Percentiles rank a stretch among this genome's conserved stretches.
phyloP scores from a whole-genome alignment of 2,113 vertebrate genomes.

The Oxyruncus cristatus region DNA sequence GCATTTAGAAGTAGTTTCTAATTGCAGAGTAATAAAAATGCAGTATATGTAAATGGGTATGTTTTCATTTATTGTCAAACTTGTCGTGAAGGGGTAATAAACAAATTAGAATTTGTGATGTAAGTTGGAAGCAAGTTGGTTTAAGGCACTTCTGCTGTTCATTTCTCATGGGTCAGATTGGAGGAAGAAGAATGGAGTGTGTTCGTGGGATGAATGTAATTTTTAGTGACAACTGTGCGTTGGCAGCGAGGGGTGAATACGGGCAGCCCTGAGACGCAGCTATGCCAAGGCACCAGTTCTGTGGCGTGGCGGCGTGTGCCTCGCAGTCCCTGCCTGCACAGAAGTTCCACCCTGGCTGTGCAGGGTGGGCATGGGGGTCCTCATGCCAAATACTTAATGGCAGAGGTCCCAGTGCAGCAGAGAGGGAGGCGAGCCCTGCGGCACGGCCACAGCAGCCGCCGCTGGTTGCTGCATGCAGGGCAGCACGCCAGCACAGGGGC shows the following conservation, averaged over 20 bases:
- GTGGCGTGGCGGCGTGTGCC: accelerated
- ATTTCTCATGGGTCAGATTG: background rate
- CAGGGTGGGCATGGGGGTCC: accelerated
- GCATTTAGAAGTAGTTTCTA: background rate
- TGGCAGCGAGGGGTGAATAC: accelerated
- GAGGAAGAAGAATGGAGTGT: background rate
- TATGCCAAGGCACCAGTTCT: accelerated
- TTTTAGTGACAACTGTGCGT: accelerated
- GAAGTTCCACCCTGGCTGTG: background rate
- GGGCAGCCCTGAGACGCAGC: background rate
- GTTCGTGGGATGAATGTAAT: background rate
- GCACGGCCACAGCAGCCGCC: background rate
- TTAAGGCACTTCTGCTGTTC: background rate
- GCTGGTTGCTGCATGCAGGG: background rate
- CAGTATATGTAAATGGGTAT: background rate
- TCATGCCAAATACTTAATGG: accelerated
- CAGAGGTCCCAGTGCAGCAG: accelerated
- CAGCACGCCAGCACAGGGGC: background rate
- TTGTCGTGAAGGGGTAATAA: background rate
- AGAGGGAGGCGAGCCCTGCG: accelerated
- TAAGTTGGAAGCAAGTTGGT: background rate
- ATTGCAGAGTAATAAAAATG: background rate
- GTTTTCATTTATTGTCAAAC: background rate
- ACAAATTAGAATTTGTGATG: background rate
- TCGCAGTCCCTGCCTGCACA: accelerated